Conservation (phyloP, 2,113 vertebrate species). For the Pseudopipra pipra region DNA sequence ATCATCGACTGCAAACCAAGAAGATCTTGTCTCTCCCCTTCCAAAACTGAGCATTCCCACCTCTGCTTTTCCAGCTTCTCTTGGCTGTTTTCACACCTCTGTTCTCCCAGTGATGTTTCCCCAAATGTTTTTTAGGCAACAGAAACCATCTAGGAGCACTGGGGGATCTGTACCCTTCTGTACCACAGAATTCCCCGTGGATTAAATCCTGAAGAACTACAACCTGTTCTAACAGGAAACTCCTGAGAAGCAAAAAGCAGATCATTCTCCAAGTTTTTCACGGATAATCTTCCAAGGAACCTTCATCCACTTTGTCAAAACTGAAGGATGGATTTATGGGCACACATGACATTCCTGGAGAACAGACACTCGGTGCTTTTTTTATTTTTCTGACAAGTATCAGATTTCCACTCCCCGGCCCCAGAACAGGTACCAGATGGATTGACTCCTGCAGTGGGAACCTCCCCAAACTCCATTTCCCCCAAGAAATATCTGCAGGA, state of each 20-base stretch:
- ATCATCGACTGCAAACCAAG: neutral
- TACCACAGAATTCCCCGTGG: rapidly evolving
- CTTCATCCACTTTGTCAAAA: neutral
- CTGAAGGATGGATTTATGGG: rapidly evolving
- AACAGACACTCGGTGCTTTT: neutral
- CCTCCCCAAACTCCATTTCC: neutral
- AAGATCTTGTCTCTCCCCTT: neutral
- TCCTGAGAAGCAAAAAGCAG: neutral
- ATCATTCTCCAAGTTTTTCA: neutral
- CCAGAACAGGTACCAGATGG: rapidly evolving
- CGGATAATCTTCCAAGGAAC: neutral
- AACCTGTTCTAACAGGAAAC: neutral
- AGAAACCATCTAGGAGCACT: neutral
- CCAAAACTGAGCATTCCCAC: neutral
- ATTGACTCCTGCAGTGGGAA: neutral
- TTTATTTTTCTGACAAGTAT: no score
- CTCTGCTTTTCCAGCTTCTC: neutral
- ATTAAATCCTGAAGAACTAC: neutral
- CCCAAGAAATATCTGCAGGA: neutral
- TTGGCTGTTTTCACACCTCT: neutral
- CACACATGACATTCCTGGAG: neutral
- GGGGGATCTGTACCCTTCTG: no score
- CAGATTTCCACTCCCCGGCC: neutral
- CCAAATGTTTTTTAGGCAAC: neutral
- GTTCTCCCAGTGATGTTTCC: rapidly evolving